phyloP scores from a whole-genome alignment of 2,888 invertebrate genomes.

The Zelleria hepariella region DNA sequence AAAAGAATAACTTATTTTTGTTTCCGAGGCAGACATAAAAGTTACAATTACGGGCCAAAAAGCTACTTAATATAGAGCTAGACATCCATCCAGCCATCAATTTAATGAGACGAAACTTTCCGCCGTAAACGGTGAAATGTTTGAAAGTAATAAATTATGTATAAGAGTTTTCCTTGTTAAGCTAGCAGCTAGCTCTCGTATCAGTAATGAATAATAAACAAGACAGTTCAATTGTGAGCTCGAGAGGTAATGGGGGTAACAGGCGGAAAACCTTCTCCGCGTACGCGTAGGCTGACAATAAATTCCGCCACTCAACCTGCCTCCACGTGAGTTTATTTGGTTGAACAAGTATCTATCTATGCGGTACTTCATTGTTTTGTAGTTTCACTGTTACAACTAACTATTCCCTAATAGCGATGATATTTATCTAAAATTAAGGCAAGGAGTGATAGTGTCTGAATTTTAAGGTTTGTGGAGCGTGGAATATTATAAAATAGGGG shows the following conservation, averaged over 20 bases:
- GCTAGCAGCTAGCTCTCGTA: slow-evolving; percentile 1
- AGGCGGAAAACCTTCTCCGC: neutral
- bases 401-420: too few species aligned
- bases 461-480: too few species aligned
- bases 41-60: neutral
- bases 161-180: neutral
- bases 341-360: neutral
- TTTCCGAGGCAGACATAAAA: neutral
- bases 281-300: neutral
- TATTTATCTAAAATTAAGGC: too few species aligned
- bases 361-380: too few species aligned
- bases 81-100: neutral
- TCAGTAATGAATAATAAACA: slow-evolving; percentile 2
- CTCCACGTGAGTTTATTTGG: neutral
- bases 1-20: neutral
- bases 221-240: slow-evolving; percentile 1
- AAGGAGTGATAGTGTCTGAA: too few species aligned
- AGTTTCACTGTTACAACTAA: too few species aligned
- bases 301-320: neutral
- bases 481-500: too few species aligned
- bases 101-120: neutral
- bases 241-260: neutral
- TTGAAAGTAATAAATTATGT: neutral
- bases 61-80: neutral
- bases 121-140: neutral